Conservation (phyloP, 1,140 invertebrate genomes). For the Drosophila melanica region DNA sequence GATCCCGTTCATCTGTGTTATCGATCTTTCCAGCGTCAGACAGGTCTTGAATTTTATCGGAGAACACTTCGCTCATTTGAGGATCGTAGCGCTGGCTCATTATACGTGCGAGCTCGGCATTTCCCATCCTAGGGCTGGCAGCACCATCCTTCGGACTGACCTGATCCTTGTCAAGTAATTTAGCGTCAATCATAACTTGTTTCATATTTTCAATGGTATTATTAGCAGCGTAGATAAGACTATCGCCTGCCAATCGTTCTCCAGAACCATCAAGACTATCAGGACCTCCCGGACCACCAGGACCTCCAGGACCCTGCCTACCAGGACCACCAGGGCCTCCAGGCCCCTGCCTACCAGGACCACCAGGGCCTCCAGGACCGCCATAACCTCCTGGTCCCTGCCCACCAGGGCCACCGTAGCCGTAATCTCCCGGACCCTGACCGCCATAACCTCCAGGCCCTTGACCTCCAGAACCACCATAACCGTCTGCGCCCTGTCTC, state of each 20-base stretch:
- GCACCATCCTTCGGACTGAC: slow-evolving; percentile 47
- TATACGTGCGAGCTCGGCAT: slow-evolving; percentile 67
- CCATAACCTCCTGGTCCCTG: neutral
- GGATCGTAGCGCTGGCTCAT: slow-evolving; percentile 68
- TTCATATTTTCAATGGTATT: slow-evolving; percentile 55
- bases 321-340: neutral
- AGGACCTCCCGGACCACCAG: neutral
- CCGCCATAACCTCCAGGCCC: slow-evolving; percentile 2
- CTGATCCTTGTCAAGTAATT: slow-evolving; percentile 54
- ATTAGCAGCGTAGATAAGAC: slow-evolving; percentile 62
- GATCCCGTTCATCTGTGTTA: slow-evolving; percentile 58
- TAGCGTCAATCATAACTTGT: slow-evolving; percentile 55
- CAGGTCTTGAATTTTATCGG: slow-evolving; percentile 65
- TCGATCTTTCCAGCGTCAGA: slow-evolving; percentile 56
- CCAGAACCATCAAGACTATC: slow-evolving; percentile 2
- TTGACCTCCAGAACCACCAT: neutral
- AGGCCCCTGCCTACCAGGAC: neutral
- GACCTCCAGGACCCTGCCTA: neutral
- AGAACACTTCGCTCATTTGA: slow-evolving; percentile 43
- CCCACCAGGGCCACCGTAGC: slow-evolving; percentile 2
- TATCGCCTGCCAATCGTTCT: slow-evolving; percentile 57
- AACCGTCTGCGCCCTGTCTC: neutral
- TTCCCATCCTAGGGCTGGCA: slow-evolving; percentile 40
- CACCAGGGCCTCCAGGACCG: neutral
- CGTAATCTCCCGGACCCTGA: neutral